Conservation (phyloP, 2,113 vertebrate species). For the Pituophis catenifer region DNA sequence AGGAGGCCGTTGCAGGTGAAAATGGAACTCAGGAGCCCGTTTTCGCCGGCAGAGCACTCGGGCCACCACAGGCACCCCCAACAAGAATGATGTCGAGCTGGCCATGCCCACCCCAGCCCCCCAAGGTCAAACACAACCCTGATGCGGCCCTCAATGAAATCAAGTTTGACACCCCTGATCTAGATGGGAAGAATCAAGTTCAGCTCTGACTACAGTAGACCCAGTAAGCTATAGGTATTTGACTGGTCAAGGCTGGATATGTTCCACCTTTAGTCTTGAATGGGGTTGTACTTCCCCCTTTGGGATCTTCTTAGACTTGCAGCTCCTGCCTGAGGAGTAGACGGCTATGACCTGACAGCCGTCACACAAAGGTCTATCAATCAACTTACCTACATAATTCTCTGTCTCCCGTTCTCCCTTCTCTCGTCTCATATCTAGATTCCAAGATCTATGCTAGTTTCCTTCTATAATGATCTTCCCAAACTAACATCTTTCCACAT, state of each 20-base stretch:
- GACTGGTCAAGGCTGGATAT: neutral
- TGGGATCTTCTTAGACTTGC: neutral
- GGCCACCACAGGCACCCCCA: too few relatives aligned
- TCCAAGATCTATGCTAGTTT: neutral
- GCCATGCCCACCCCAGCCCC: too few relatives aligned
- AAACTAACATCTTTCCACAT: neutral
- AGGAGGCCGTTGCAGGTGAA: too few relatives aligned
- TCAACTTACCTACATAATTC: neutral
- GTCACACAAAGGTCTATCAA: neutral
- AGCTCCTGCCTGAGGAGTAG: neutral
- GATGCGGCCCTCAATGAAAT: too few relatives aligned
- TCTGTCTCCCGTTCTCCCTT: neutral
- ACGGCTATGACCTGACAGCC: neutral
- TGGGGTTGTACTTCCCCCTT: neutral
- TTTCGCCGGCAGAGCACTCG: too few relatives aligned
- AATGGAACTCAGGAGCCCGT: too few relatives aligned
- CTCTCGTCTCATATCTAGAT: neutral
- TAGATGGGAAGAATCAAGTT: neutral
- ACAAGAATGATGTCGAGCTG: too few relatives aligned
- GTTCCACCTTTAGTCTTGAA: neutral
- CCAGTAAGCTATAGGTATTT: neutral
- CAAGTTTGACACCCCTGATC: too few relatives aligned
- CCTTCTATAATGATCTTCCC: neutral
- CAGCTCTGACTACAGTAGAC: neutral
- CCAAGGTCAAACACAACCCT: too few relatives aligned